A percentile compares a stretch with the other conserved stretches of the same genome.
Evolutionary conservation across 2,113 vertebrate genomes (phyloP).

Genomic region (Anser cygnoides): DNA sequence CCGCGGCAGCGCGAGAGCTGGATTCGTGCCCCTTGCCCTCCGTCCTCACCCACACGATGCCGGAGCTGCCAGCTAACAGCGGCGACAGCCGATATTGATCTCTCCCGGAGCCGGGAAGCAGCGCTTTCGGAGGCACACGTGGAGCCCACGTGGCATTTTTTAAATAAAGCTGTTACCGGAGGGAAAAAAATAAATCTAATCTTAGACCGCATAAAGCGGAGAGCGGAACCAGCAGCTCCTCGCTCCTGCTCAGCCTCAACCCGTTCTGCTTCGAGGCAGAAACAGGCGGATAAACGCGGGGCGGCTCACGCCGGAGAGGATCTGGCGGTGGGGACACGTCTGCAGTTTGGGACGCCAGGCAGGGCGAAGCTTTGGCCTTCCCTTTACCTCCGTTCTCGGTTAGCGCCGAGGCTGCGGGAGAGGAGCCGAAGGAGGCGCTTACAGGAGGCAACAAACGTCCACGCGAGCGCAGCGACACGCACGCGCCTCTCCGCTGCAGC

Average conservation of each 20-base stretch:
- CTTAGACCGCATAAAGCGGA: neutral
- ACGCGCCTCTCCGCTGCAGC: neutral
- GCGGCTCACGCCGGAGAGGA: neutral
- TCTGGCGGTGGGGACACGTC: neutral
- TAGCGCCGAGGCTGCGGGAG: neutral
- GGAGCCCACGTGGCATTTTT: neutral
- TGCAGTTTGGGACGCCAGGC: neutral
- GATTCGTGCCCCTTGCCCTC: neutral
- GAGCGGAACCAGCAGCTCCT: neutral
- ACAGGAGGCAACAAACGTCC: neutral
- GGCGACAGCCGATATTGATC: neutral
- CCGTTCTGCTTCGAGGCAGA: neutral
- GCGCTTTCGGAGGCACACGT: neutral
- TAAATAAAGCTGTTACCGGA: neutral
- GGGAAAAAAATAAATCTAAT: neutral
- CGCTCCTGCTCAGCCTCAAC: neutral
- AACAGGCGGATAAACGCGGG: neutral
- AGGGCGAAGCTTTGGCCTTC: neutral
- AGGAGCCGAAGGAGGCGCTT: neutral
- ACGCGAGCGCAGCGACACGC: fast-evolving
- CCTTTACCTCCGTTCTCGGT: neutral
- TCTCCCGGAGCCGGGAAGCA: neutral
- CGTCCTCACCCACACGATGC: neutral
- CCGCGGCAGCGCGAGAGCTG: neutral
- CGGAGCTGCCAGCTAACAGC: neutral